Evolutionary conservation across 2,888 invertebrate species (phyloP).

Genomic region (Machimus rusticus): DNA sequence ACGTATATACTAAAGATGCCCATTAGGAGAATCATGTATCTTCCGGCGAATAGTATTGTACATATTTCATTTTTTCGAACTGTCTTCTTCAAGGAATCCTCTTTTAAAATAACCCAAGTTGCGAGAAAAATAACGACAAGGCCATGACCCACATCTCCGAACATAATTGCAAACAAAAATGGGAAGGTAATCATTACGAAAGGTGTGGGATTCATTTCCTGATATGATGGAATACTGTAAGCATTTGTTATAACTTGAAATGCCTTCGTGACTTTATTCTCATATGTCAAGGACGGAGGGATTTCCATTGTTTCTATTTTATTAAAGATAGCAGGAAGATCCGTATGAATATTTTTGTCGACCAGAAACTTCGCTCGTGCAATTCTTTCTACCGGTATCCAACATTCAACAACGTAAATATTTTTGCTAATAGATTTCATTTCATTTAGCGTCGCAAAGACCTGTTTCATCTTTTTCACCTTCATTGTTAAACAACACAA

Average conservation of each 20-base stretch:
- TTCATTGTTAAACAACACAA: neutral
- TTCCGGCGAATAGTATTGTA: slow-evolving; percentile 94
- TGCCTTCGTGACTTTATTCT: slow-evolving; percentile 89
- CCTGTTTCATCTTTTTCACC: neutral
- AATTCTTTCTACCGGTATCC: neutral
- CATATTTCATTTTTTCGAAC: slow-evolving; percentile 80
- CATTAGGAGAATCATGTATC: slow-evolving; percentile 96
- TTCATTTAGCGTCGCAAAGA: neutral
- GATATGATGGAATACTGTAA: slow-evolving; percentile 91
- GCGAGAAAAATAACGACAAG: slow-evolving; percentile 65
- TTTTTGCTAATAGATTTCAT: neutral
- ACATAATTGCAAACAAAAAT: slow-evolving; percentile 95
- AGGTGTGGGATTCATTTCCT: slow-evolving; percentile 89
- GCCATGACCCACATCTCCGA: slow-evolving; percentile 94
- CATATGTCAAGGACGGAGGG: slow-evolving; percentile 89
- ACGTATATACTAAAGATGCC: slow-evolving; percentile 97
- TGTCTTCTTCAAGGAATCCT: neutral
- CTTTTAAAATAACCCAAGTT: neutral
- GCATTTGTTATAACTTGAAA: slow-evolving; percentile 93
- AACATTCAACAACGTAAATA: neutral
- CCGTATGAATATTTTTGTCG: neutral
- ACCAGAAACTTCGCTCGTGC: neutral
- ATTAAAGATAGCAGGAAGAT: slow-evolving; percentile 77
- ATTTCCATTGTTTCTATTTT: slow-evolving; percentile 76
- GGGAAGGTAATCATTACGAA: slow-evolving; percentile 94